Conservation (phyloP, 2,113 vertebrate species). For the Oxyura jamaicensis region DNA sequence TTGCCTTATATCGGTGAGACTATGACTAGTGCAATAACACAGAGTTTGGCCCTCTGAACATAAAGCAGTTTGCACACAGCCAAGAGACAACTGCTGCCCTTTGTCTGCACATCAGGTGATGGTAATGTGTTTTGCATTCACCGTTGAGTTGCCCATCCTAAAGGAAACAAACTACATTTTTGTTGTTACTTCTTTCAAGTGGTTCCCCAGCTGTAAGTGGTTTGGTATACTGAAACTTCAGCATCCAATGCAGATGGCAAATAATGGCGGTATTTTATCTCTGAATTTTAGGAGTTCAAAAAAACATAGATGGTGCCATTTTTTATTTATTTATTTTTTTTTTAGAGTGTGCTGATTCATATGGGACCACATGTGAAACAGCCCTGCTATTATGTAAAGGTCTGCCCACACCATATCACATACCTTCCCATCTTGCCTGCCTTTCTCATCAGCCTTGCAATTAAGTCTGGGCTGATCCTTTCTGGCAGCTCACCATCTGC, state of each 20-base stretch:
- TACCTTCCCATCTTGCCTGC: slow-evolving; percentile 41
- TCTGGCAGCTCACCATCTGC: slow-evolving; percentile 74
- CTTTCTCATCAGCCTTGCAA: slow-evolving; percentile 54
- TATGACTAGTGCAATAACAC: background rate
- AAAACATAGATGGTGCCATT: background rate
- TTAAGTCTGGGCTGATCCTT: slow-evolving; percentile 68
- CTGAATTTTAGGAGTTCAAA: background rate
- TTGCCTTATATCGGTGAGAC: background rate
- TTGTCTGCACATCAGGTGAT: background rate
- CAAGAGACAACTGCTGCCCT: background rate
- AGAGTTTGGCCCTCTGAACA: background rate
- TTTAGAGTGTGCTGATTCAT: background rate
- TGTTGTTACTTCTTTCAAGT: background rate
- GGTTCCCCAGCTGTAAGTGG: accelerated
- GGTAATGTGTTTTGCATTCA: background rate
- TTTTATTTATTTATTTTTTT: background rate
- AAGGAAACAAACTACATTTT: background rate
- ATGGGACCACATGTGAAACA: background rate
- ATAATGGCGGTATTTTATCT: background rate
- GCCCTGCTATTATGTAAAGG: slow-evolving; percentile 12
- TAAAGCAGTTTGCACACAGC: background rate
- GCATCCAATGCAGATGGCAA: background rate
- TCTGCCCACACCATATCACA: slow-evolving; percentile 20
- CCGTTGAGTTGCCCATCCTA: background rate
- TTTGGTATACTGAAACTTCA: background rate